Evolutionary conservation across 1,140 invertebrate genomes (phyloP).

Genomic region (Drosophila orena): DNA sequence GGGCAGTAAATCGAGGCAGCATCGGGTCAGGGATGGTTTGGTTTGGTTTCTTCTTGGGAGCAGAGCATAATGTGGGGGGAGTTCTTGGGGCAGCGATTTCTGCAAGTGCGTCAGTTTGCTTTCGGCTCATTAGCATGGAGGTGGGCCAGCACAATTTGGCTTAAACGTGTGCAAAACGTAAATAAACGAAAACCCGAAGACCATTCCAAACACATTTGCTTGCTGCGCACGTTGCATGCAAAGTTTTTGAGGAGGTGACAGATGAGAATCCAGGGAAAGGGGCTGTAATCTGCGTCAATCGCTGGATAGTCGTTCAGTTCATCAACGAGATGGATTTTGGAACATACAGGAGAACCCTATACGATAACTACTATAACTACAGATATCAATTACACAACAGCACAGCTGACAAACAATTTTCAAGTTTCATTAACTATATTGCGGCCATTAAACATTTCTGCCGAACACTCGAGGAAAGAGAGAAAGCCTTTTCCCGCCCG

Average conservation of each 20-base stretch:
- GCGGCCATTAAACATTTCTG: background rate
- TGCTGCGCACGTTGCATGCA: slow-evolving; percentile 33
- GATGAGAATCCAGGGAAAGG: background rate
- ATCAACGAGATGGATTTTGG: background rate
- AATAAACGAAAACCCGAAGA: slow-evolving; percentile 30
- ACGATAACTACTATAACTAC: slow-evolving; percentile 7
- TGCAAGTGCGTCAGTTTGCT: slow-evolving; percentile 36
- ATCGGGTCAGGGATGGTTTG: slow-evolving; percentile 28
- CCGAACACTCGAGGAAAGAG: slow-evolving; percentile 6
- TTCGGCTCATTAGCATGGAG: slow-evolving; percentile 40
- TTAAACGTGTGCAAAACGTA: slow-evolving; percentile 46
- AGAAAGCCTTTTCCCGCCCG: background rate
- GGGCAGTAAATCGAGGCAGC: slow-evolving; percentile 28
- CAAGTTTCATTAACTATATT: slow-evolving; percentile 9
- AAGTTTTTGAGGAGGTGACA: background rate
- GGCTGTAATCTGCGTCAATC: slow-evolving; percentile 35
- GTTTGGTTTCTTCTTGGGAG: background rate
- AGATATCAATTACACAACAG: slow-evolving; percentile 22
- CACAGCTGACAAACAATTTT: slow-evolving; percentile 20
- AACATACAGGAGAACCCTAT: background rate
- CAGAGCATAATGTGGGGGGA: slow-evolving; percentile 20
- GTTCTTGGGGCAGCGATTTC: background rate
- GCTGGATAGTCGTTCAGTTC: slow-evolving; percentile 2
- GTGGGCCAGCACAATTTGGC: slow-evolving; percentile 31
- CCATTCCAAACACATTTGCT: slow-evolving; percentile 19